Evolutionary conservation across 1,140 invertebrate genomes (phyloP).

Genomic region (Tyrophagus putrescentiae): DNA sequence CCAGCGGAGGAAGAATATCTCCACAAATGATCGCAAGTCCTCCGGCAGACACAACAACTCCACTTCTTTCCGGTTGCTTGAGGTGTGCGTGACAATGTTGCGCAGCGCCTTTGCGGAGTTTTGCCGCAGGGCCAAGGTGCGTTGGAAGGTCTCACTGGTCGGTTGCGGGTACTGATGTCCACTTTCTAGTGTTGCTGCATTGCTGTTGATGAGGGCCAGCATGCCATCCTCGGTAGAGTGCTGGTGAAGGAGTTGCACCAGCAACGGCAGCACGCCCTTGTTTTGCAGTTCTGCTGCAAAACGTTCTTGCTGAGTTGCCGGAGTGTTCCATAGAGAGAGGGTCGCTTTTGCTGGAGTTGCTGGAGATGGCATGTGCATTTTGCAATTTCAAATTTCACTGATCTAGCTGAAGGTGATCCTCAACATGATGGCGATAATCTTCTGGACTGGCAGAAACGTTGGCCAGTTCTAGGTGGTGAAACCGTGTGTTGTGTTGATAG

Average conservation of each 20-base stretch:
- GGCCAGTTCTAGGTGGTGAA: too few relatives aligned
- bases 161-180: not conserved
- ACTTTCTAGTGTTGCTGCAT: not conserved
- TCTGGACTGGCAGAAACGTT: too few relatives aligned
- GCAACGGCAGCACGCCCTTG: conserved; percentile 64
- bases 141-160: conserved; percentile 27
- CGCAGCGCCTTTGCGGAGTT: conserved; percentile 69
- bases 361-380: too few relatives aligned
- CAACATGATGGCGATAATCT: too few relatives aligned
- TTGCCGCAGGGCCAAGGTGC: conserved; percentile 47
- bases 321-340: too few relatives aligned
- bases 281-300: conserved; percentile 23
- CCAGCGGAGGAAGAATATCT: conserved; percentile 40
- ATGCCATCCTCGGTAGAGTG: conserved; percentile 20
- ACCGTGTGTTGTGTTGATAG: too few relatives aligned
- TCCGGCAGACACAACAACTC: conserved; percentile 67
- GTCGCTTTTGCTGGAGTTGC: too few relatives aligned
- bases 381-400: too few relatives aligned
- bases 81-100: conserved; percentile 85
- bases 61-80: conserved; percentile 64
- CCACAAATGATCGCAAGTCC: conserved; percentile 57
- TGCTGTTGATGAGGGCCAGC: too few relatives aligned
- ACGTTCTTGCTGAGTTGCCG: too few relatives aligned
- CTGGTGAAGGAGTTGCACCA: conserved; percentile 75
- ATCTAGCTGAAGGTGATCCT: too few relatives aligned